Percentiles rank a stretch among this genome's conserved stretches.
Conservation (phyloP, 2,888 invertebrate genomes). For the Megastigmus dorsalis region DNA sequence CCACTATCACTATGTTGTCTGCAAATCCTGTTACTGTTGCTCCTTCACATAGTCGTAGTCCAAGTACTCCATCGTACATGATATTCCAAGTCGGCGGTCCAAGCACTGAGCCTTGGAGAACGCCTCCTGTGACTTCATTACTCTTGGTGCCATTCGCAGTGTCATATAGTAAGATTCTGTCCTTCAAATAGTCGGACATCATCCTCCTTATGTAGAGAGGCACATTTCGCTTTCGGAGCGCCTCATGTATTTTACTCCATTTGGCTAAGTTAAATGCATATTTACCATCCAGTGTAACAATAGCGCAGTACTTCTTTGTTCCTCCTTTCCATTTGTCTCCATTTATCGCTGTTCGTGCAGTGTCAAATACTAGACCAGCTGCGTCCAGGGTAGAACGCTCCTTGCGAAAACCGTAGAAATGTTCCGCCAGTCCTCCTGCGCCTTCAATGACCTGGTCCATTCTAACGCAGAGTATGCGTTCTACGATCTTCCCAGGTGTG, state of each 20-base stretch:
- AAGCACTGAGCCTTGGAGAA: background rate
- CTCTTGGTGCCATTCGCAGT: background rate
- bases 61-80: background rate
- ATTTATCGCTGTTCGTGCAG: constrained; percentile 18
- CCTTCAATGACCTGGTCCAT: background rate
- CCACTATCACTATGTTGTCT: background rate
- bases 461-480: background rate
- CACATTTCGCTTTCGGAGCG: background rate
- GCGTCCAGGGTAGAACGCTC: background rate
- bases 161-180: background rate
- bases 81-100: background rate
- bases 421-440: background rate
- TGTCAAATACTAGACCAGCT: background rate
- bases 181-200: background rate
- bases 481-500: background rate
- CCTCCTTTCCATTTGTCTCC: constrained; percentile 45
- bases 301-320: constrained; percentile 14
- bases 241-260: too few relatives aligned
- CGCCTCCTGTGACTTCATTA: background rate
- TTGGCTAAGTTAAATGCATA: background rate
- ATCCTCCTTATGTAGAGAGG: background rate
- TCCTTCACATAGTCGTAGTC: too few relatives aligned
- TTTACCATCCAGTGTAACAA: background rate
- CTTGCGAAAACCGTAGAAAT: constrained; percentile 48
- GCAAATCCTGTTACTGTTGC: too few relatives aligned